A percentile compares a stretch with the other conserved stretches of the same genome.
These are phyloP conservation scores for Ochropacha duplaris DNA, from an alignment of 2,888 invertebrate genomes.

Conservation along the genomic window DNA sequence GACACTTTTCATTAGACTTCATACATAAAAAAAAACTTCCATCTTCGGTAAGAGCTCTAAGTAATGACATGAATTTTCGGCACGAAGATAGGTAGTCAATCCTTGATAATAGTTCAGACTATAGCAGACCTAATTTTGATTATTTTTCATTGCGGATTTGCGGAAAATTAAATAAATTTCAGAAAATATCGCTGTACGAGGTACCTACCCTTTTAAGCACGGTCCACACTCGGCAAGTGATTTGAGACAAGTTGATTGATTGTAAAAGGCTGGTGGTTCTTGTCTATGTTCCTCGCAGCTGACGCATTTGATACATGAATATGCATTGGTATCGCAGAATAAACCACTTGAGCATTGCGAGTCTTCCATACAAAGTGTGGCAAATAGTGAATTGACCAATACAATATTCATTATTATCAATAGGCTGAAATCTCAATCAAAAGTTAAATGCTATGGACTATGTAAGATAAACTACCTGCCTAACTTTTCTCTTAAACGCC, in stretches of 20 bases:
- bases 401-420: slow-evolving; percentile 4
- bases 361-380: slow-evolving; percentile 37
- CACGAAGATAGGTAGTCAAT: too few species aligned
- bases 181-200: slow-evolving; percentile 13
- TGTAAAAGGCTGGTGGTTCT: slow-evolving; percentile 17
- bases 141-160: too few species aligned
- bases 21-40: too few species aligned
- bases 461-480: background rate
- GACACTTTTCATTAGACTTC: too few species aligned
- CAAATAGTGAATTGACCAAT: slow-evolving; percentile 5
- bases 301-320: slow-evolving; percentile 46
- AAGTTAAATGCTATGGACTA: background rate
- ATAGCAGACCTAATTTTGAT: too few species aligned
- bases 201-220: slow-evolving; percentile 50
- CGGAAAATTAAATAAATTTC: background rate
- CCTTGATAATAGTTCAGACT: too few species aligned
- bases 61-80: too few species aligned
- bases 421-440: slow-evolving; percentile 10
- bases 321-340: slow-evolving; percentile 40
- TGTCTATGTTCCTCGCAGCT: slow-evolving; percentile 47
- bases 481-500: too few species aligned
- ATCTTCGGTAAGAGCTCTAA: too few species aligned
- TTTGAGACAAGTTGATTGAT: slow-evolving; percentile 30
- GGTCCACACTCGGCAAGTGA: slow-evolving; percentile 45
- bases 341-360: slow-evolving; percentile 44